A percentile compares a stretch with the other conserved stretches of the same genome.
Evolutionary conservation across 2,888 invertebrate genomes (phyloP).

Genomic region (Plusia festucae): DNA sequence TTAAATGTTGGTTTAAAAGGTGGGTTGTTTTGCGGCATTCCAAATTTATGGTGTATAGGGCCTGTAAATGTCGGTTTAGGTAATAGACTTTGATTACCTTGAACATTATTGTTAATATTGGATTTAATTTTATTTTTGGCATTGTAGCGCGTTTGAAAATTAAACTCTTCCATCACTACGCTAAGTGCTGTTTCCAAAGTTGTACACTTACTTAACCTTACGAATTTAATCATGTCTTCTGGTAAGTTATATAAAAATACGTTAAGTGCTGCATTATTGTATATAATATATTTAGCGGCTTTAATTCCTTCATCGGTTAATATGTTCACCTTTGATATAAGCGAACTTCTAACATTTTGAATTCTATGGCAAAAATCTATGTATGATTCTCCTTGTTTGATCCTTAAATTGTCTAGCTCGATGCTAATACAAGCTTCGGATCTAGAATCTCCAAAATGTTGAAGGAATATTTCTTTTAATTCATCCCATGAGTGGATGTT

Average conservation of each 20-base stretch:
- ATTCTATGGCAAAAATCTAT: slow-evolving; percentile 17
- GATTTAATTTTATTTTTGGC: neutral
- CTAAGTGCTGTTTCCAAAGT: slow-evolving; percentile 10
- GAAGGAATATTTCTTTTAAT: neutral
- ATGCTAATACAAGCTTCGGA: slow-evolving; percentile 15
- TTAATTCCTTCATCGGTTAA: slow-evolving; percentile 13
- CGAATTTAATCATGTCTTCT: slow-evolving; percentile 11
- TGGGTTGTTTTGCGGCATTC: neutral
- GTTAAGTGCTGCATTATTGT: slow-evolving; percentile 5
- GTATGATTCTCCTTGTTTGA: slow-evolving; percentile 13
- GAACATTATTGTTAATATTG: neutral
- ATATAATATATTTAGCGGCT: slow-evolving; percentile 15
- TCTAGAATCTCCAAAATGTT: slow-evolving; percentile 58
- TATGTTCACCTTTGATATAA: slow-evolving; percentile 14
- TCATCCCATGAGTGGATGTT: slow-evolving; percentile 8
- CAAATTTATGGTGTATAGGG: neutral
- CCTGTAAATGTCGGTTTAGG: neutral
- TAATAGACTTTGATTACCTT: neutral
- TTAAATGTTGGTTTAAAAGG: neutral
- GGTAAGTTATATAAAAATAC: slow-evolving; percentile 9
- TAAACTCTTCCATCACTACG: slow-evolving; percentile 14
- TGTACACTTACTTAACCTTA: slow-evolving; percentile 12
- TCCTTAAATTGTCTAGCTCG: slow-evolving; percentile 14
- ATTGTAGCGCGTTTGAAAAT: slow-evolving; percentile 12
- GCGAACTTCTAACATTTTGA: slow-evolving; percentile 11